phyloP scores from a whole-genome alignment of 92 coral and sea anemone species.

The Nematostella vectensis region DNA sequence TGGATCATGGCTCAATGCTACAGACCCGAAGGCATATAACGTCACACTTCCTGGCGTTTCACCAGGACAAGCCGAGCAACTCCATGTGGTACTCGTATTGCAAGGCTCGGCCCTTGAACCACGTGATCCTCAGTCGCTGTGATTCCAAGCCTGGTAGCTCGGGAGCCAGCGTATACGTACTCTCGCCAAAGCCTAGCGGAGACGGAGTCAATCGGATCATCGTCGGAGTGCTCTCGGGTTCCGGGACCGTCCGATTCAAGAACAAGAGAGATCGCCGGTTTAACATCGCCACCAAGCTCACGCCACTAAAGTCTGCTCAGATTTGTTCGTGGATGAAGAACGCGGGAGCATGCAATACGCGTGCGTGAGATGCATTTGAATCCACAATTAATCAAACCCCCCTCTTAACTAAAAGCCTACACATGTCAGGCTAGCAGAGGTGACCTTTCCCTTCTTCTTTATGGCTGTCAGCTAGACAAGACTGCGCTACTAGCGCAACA shows the following conservation, averaged over 20 bases:
- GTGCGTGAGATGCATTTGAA: constrained; percentile 6
- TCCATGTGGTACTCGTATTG: constrained; percentile 52
- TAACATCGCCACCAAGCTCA: constrained; percentile 54
- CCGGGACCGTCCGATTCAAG: constrained; percentile 31
- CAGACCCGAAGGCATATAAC: neutral
- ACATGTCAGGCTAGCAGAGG: no score
- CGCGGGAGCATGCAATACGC: constrained; percentile 11
- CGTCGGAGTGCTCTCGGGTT: constrained; percentile 60
- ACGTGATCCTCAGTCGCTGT: constrained; percentile 41
- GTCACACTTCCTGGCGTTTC: constrained; percentile 46
- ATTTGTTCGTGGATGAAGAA: constrained; percentile 51
- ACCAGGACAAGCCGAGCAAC: constrained; percentile 36
- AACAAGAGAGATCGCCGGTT: constrained; percentile 24
- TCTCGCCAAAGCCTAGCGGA: constrained; percentile 16
- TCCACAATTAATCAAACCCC: neutral
- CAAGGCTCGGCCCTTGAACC: constrained; percentile 14
- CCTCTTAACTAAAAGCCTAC: no score
- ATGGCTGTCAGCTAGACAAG: no score
- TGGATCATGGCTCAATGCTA: constrained; percentile 7
- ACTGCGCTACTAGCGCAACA: no score
- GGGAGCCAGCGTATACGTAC: constrained; percentile 47
- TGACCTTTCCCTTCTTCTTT: no score
- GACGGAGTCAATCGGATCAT: constrained; percentile 20
- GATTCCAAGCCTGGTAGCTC: constrained; percentile 51
- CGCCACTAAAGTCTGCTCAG: constrained; percentile 45